Conservation (phyloP, 2,888 invertebrate species). For the Caenorhabditis virilis region DNA sequence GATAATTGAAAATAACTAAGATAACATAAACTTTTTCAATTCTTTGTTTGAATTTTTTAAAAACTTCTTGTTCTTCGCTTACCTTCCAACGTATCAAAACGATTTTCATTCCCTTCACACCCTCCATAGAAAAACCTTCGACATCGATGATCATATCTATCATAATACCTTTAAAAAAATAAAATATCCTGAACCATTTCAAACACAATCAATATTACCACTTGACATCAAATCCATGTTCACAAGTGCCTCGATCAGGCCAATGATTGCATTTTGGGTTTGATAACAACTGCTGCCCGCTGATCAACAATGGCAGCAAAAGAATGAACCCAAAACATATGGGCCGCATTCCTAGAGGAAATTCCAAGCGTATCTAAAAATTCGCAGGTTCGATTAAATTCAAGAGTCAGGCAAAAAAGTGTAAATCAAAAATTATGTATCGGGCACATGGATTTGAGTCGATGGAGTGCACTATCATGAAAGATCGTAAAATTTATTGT, state of each 20-base stretch:
- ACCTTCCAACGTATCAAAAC: conserved; percentile 55
- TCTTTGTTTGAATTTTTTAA: background rate
- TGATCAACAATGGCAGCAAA: too few species aligned
- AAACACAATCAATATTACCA: conserved; percentile 30
- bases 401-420: too few species aligned
- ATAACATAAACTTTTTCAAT: too few species aligned
- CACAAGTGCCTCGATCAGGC: conserved; percentile 58
- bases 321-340: too few species aligned
- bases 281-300: conserved; percentile 47
- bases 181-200: background rate
- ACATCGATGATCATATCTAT: conserved; percentile 56
- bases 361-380: too few species aligned
- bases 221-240: conserved; percentile 47
- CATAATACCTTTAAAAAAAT: conserved; percentile 43
- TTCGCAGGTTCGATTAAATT: too few species aligned
- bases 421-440: too few species aligned
- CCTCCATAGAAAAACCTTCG: conserved; percentile 57
- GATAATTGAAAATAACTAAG: background rate
- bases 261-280: conserved; percentile 56
- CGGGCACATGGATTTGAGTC: too few species aligned
- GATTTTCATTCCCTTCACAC: conserved; percentile 58
- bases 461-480: too few species aligned
- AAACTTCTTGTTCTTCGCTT: background rate
- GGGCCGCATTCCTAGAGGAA: too few species aligned
- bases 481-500: too few species aligned